These are phyloP conservation scores for Peromyscus leucopus DNA, from an alignment of 2,113 vertebrate species.

Conservation along the genomic window DNA sequence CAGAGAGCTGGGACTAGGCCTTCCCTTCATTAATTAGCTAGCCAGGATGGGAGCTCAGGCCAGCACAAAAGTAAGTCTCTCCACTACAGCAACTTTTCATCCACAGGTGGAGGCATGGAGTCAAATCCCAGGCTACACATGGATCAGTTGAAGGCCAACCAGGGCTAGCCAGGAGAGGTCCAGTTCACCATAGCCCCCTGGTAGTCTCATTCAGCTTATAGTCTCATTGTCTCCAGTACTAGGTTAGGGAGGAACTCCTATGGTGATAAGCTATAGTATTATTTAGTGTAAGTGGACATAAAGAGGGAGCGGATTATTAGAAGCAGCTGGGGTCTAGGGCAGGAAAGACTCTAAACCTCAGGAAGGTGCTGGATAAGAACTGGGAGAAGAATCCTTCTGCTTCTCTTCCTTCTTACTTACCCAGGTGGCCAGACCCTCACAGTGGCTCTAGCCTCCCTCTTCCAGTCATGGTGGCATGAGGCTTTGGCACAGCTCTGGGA, in stretches of 20 bases:
- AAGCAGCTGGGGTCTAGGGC: neutral
- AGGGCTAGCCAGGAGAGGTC: neutral
- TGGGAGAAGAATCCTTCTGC: too few species aligned
- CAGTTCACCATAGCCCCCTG: neutral
- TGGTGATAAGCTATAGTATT: neutral
- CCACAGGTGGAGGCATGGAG: neutral
- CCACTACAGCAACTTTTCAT: neutral
- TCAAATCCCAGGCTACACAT: rapidly evolving
- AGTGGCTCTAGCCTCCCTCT: neutral
- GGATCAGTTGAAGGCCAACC: neutral
- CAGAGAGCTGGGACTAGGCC: neutral
- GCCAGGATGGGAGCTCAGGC: neutral
- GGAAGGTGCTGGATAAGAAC: neutral
- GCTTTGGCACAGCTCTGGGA: neutral
- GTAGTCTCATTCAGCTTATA: neutral
- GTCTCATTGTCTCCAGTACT: neutral
- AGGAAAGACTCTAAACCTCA: neutral
- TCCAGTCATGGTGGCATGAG: rapidly evolving
- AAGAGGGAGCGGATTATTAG: neutral
- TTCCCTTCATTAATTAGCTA: neutral
- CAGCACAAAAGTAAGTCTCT: neutral
- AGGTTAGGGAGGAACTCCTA: neutral
- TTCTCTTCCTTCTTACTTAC: neutral
- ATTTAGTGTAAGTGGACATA: neutral
- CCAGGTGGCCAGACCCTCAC: neutral